Evolutionary conservation across 2,797 vertebrate species (phyloP), one percentile per base, ranked within the genome.

Genomic region (Xenentodon cancila): DNA sequence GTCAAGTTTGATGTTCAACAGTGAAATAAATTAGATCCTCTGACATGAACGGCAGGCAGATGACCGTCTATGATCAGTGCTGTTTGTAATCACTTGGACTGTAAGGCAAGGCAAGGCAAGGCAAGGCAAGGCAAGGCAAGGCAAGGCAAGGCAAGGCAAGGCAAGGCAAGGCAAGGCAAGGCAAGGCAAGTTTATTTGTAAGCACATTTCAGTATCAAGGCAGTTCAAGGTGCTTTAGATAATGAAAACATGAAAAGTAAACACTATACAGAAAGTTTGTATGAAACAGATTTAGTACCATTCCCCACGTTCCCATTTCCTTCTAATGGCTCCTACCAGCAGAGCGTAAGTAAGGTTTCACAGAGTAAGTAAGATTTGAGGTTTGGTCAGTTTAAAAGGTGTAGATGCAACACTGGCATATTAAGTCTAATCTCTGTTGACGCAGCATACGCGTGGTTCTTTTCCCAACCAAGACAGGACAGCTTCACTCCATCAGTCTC

Each of bases 321-420:
- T 5, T 25, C 25, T 5, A 40, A 49, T 53, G 48, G 52, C 34
- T 75, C 61, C 34, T 40, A 7, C 25, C 51, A 40, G 4, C 15
- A 47, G 9, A 54, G 27, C 20, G 50, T 25, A 25, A 25, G n/a
- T n/a, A n/a, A n/a, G n/a, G n/a, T n/a, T n/a, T n/a, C n/a, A n/a
- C n/a, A n/a, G n/a, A n/a, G 52, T 21, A 63, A 58, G 53, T 69
- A 58, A 64, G 11, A 68, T 12, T 37, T 37, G 1, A 76, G 45
- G 43, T 53, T 64, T 50, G 49, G 58, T 42, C 53, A 5, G 25
- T 25, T 25, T 25, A 25, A 25, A 25, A 25, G 2, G 45, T 34
- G n/a, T 18, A 61, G 18, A 53, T 37, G 55, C 15, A 34, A n/a
- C 56, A 9, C 47, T 1, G 4, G 3, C 21, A 53, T 20, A 44